A percentile compares a stretch with the other conserved stretches of the same genome.
Evolutionary conservation across 2,888 invertebrate genomes (phyloP).

Genomic region (Scaptomyza tumidula): DNA sequence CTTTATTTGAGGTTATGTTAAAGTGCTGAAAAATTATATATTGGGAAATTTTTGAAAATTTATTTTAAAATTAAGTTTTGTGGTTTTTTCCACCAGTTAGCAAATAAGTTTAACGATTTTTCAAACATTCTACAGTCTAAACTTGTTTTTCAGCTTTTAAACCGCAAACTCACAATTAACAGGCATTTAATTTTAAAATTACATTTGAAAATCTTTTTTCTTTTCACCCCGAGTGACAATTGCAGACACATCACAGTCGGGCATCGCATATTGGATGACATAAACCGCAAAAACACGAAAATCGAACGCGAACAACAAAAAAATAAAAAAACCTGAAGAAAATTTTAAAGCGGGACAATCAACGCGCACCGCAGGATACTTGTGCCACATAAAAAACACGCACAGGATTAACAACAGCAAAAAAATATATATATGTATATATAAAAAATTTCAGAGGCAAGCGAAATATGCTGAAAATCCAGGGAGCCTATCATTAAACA

Average conservation of each 20-base stretch:
- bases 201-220: neutral
- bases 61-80: neutral
- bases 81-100: neutral
- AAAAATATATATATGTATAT: too few relatives aligned
- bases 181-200: conserved; percentile 57
- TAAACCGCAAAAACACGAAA: conserved; percentile 53
- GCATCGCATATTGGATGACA: conserved; percentile 55
- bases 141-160: conserved; percentile 3
- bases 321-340: conserved; percentile 34
- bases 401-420: conserved; percentile 43
- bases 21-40: conserved; percentile 20
- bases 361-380: conserved; percentile 68
- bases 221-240: conserved; percentile 64
- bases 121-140: neutral
- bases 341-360: conserved; percentile 63
- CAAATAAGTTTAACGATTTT: neutral
- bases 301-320: conserved; percentile 14
- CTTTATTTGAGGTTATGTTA: conserved; percentile 33
- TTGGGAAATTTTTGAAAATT: neutral
- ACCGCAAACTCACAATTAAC: conserved; percentile 63
- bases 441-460: too few relatives aligned
- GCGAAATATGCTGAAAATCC: conserved; percentile 13
- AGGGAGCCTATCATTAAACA: conserved; percentile 20
- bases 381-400: conserved; percentile 50
- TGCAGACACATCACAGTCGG: conserved; percentile 47